Percentiles rank a stretch among this genome's conserved stretches.
These are phyloP conservation scores for Lucifuga dentata DNA, from an alignment of 2,113 vertebrate species.

Conservation along the genomic window DNA sequence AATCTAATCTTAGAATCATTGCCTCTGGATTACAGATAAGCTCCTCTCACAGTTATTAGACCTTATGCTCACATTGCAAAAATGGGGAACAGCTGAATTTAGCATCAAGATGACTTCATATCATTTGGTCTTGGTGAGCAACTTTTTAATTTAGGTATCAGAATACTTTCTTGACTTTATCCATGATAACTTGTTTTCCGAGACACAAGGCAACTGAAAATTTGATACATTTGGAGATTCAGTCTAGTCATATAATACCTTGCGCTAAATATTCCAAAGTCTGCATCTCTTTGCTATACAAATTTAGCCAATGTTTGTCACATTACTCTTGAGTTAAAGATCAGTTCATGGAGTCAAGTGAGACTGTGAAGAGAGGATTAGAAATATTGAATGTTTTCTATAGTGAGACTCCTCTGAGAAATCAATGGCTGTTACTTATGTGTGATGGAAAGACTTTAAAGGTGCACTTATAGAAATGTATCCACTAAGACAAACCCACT, in stretches of 20 bases:
- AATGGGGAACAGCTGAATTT: slow-evolving; percentile 9
- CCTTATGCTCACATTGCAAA: slow-evolving; percentile 17
- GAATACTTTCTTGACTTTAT: background rate
- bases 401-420: slow-evolving; percentile 40
- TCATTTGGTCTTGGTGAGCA: slow-evolving; percentile 4
- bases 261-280: no score
- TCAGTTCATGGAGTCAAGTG: background rate
- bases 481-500: no score
- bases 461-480: slow-evolving; percentile 7
- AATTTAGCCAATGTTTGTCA: background rate
- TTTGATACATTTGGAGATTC: background rate
- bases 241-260: background rate
- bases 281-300: background rate
- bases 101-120: slow-evolving; percentile 22
- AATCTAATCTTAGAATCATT: slow-evolving; percentile 59
- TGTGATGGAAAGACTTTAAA: slow-evolving; percentile 49
- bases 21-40: slow-evolving; percentile 64
- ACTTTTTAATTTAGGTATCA: background rate
- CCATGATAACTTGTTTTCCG: background rate
- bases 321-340: slow-evolving; percentile 5
- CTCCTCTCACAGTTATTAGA: slow-evolving; percentile 35
- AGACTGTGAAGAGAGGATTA: slow-evolving; percentile 19
- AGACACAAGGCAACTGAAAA: no score
- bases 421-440: slow-evolving; percentile 48
- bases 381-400: slow-evolving; percentile 19